Evolutionary conservation across 2,797 vertebrate species (phyloP).

Genomic region (Epinephelus awoara): DNA sequence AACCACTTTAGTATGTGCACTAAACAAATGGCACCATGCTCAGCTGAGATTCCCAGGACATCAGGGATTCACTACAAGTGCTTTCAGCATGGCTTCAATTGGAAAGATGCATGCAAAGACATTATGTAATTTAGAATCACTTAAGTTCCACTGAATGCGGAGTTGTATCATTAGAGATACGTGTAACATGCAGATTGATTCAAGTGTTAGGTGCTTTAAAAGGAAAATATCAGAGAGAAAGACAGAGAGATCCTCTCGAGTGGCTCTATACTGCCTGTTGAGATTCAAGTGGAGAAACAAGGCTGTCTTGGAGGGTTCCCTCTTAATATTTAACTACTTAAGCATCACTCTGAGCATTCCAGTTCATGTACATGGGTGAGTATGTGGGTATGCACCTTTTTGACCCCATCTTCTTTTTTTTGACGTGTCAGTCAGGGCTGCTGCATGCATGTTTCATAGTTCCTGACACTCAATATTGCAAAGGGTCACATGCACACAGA

Average conservation of each 20-base stretch:
- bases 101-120: constrained; percentile 9
- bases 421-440: constrained; percentile 13
- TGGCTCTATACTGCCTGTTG: constrained; percentile 13
- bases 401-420: constrained; percentile 4
- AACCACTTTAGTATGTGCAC: constrained; percentile 10
- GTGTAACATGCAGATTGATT: background rate
- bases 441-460: constrained; percentile 41
- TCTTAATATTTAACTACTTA: constrained; percentile 52
- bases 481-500: constrained; percentile 27
- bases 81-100: constrained; percentile 13
- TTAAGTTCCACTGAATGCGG: constrained; percentile 16
- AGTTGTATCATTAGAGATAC: background rate
- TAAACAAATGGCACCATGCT: constrained; percentile 21
- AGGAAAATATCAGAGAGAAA: constrained; percentile 4
- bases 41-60: constrained; percentile 7
- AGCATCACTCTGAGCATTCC: background rate
- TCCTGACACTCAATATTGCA: constrained; percentile 40
- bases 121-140: constrained; percentile 27
- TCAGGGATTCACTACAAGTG: constrained; percentile 14
- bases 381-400: background rate
- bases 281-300: constrained; percentile 35
- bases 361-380: background rate
- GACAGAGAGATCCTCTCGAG: constrained; percentile 10
- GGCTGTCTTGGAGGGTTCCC: background rate
- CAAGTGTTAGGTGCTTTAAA: constrained; percentile 4